Evolutionary conservation across 2,797 vertebrate species (phyloP).

Genomic region (Hephaestus fuliginosus): DNA sequence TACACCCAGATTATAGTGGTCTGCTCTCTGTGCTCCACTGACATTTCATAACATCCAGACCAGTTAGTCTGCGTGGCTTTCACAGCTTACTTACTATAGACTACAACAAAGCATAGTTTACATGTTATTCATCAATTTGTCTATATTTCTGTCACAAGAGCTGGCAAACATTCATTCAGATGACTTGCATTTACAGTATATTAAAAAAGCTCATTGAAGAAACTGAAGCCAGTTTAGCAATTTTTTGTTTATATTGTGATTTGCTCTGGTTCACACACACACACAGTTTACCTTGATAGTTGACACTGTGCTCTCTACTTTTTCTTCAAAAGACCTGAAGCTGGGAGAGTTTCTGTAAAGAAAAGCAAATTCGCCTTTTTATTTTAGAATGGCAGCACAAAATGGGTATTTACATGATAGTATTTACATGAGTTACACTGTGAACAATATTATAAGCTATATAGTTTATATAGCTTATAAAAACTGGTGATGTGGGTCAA

Average conservation of each 20-base stretch:
- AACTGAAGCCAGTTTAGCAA: not conserved
- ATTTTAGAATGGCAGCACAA: not conserved
- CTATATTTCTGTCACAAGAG: not conserved
- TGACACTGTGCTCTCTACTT: slow-evolving; percentile 95
- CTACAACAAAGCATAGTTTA: not conserved
- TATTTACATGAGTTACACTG: not conserved
- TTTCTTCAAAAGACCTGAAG: slow-evolving; percentile 98
- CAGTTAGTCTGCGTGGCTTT: not conserved
- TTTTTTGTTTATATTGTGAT: not conserved
- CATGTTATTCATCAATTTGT: not conserved
- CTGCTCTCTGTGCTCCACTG: not conserved
- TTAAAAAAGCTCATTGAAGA: not conserved
- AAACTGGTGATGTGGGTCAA: not conserved
- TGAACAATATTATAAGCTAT: not conserved
- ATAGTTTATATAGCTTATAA: not conserved
- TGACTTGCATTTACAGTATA: not conserved
- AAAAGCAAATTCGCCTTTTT: slow-evolving; percentile 30
- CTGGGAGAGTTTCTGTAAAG: slow-evolving; percentile 94
- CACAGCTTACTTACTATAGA: not conserved
- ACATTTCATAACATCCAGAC: not conserved
- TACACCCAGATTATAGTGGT: slow-evolving; percentile 47
- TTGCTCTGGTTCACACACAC: not conserved
- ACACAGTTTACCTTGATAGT: slow-evolving; percentile 90
- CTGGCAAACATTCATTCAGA: not conserved
- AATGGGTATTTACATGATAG: not conserved